Percentiles rank a stretch among this genome's conserved stretches.
Conservation (phyloP, 2,797 vertebrate species). For the Esox lucius region DNA sequence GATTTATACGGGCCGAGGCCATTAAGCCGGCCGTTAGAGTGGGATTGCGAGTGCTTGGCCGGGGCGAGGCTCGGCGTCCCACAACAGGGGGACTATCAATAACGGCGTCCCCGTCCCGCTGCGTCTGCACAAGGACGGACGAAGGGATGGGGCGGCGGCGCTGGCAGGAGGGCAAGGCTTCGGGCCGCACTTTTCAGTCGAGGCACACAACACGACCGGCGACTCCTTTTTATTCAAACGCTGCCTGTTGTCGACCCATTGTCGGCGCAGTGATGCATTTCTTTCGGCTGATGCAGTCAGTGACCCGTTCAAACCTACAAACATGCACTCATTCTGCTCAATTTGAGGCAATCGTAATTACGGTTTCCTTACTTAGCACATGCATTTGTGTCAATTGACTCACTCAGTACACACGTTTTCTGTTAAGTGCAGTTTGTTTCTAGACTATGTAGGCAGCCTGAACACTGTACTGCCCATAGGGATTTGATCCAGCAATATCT, state of each 20-base stretch:
- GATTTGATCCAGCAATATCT: too few species aligned
- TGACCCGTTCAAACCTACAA: conserved; percentile 37
- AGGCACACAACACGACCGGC: background rate
- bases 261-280: background rate
- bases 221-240: background rate
- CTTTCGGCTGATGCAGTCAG: background rate
- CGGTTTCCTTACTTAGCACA: conserved; percentile 31
- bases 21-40: conserved; percentile 27
- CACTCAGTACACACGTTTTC: background rate
- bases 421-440: conserved; percentile 4
- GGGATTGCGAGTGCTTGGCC: conserved; percentile 26
- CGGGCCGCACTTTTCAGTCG: background rate
- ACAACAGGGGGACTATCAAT: conserved; percentile 28
- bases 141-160: conserved; percentile 15
- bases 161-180: background rate
- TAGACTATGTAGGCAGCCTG: background rate
- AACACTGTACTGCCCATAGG: too few species aligned
- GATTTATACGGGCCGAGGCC: conserved; percentile 38
- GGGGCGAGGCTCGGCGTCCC: conserved; percentile 27
- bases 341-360: conserved; percentile 53
- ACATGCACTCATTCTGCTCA: conserved; percentile 32
- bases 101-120: background rate
- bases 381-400: conserved; percentile 39
- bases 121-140: conserved; percentile 29
- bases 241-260: background rate